Base-by-base conservation (phyloP, 2,113 vertebrate species). In the Myotis yumanensis region DNA sequence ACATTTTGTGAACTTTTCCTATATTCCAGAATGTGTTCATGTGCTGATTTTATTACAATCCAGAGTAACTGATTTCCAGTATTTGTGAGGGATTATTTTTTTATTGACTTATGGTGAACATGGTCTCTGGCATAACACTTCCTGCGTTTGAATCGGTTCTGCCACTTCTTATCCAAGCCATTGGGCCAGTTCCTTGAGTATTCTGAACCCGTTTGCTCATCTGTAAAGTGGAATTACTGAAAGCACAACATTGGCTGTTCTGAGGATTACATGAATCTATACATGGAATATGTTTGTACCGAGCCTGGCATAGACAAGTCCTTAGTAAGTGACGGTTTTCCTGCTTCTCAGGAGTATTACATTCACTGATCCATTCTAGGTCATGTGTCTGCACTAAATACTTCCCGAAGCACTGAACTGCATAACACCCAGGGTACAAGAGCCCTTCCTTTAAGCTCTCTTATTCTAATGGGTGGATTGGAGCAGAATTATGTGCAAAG, bases 1-100 rank as follows among this genome's bases (percentile, higher is more conserved):
- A 46, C 57, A 18, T 79, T 81, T 90, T 86, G 11, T 93, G 52
- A 88, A 43, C 51, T 68, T 90, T 73, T 80, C 32, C 80, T 82
- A 1, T 69, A n/a, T 83, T 76, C 25, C 12, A 84, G 35, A 83
- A 62, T 80, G 37, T 95, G 28, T 37, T 93, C 23, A 66, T 5
- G 28, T 72, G 40, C 14, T 52, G 51, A 22, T 77, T 85, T 77
- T 89, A 40, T 54, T 85, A 84, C 85, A 84, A 25, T 66, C 32
- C 69, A 79, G 48, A 81, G 72, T 32, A 43, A 80, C 64, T 3
- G 3, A 54, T 81, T 40, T 20, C n/a, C 72, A 16, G 52, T 35
- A 35, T 71, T 62, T 4, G 22, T 11, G n/a, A 90, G 40, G 59
- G 59, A 35, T 92, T n/a, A 3, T 37, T 23, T 82, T 66, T 72